Conservation (phyloP, 2,888 invertebrate genomes). For the Dynastes tityus region DNA sequence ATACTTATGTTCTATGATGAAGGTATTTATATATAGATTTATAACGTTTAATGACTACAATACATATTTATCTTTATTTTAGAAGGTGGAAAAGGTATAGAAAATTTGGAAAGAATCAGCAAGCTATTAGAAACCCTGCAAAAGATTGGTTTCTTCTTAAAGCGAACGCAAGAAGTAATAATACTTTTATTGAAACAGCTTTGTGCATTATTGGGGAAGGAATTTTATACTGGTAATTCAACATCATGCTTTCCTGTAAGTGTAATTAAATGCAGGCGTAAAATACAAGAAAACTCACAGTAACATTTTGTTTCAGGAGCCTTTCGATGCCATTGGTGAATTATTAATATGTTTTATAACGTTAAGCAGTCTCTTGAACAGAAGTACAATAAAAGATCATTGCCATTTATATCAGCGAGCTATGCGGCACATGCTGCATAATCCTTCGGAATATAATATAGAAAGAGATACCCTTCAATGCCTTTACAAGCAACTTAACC, state of each 20-base stretch:
- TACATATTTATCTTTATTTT: conserved; percentile 33
- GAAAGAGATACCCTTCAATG: conserved; percentile 77
- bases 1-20: conserved; percentile 81
- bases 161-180: conserved; percentile 81
- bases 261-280: conserved; percentile 18
- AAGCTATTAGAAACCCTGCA: conserved; percentile 77
- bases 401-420: conserved; percentile 87
- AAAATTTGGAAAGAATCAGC: conserved; percentile 69
- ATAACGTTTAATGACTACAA: conserved; percentile 18
- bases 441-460: conserved; percentile 76
- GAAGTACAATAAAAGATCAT: conserved; percentile 75
- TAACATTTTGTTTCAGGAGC: conserved; percentile 65
- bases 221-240: conserved; percentile 63
- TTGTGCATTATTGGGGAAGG: conserved; percentile 78
- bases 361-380: conserved; percentile 79
- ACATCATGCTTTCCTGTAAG: conserved; percentile 66
- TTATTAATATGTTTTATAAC: conserved; percentile 78
- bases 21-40: conserved; percentile 66
- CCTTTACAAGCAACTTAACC: conserved; percentile 81
- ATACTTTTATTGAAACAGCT: conserved; percentile 84
- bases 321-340: conserved; percentile 76
- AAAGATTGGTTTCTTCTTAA: conserved; percentile 78
- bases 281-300: too few relatives aligned
- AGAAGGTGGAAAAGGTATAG: conserved; percentile 63
- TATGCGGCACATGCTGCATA: conserved; percentile 79